Conservation (phyloP, 2,888 invertebrate species). For the Eumacrocentrus americanus region DNA sequence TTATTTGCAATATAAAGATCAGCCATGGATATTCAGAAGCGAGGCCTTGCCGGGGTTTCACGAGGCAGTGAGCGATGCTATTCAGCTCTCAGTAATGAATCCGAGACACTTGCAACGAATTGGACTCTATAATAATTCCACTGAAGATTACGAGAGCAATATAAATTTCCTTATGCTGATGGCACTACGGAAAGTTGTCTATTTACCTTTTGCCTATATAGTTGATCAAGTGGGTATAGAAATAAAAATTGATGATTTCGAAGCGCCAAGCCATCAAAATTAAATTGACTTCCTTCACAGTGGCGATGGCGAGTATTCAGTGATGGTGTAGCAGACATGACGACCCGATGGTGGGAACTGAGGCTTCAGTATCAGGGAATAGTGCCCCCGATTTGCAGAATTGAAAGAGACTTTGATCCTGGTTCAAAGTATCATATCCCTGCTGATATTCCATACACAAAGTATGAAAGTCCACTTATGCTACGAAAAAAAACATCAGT, state of each 20-base stretch:
- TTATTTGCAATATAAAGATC: slow-evolving; percentile 78
- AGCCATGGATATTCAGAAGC: slow-evolving; percentile 76
- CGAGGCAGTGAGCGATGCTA: slow-evolving; percentile 83
- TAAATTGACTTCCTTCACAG: too few species aligned
- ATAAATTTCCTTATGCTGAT: slow-evolving; percentile 80
- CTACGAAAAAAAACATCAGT: slow-evolving; percentile 25
- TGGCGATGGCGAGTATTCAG: slow-evolving; percentile 84
- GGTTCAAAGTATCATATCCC: slow-evolving; percentile 84
- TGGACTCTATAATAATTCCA: slow-evolving; percentile 72
- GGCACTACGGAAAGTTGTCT: slow-evolving; percentile 79
- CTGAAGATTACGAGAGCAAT: slow-evolving; percentile 72
- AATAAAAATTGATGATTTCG: not conserved
- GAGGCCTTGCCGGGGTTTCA: slow-evolving; percentile 89
- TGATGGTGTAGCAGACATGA: slow-evolving; percentile 75
- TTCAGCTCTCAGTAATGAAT: slow-evolving; percentile 78
- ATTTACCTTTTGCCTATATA: slow-evolving; percentile 80
- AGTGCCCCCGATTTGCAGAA: slow-evolving; percentile 72
- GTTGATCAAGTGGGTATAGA: slow-evolving; percentile 76
- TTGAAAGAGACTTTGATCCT: slow-evolving; percentile 81
- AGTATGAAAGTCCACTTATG: slow-evolving; percentile 53
- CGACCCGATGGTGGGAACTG: slow-evolving; percentile 78
- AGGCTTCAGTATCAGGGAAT: slow-evolving; percentile 76
- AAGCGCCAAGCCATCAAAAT: too few species aligned
- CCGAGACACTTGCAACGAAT: slow-evolving; percentile 76
- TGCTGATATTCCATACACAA: slow-evolving; percentile 68